Percentiles rank a stretch among this genome's conserved stretches.
Evolutionary conservation across 2,888 invertebrate species (phyloP).

Genomic region (Lamellibrachia satsuma): DNA sequence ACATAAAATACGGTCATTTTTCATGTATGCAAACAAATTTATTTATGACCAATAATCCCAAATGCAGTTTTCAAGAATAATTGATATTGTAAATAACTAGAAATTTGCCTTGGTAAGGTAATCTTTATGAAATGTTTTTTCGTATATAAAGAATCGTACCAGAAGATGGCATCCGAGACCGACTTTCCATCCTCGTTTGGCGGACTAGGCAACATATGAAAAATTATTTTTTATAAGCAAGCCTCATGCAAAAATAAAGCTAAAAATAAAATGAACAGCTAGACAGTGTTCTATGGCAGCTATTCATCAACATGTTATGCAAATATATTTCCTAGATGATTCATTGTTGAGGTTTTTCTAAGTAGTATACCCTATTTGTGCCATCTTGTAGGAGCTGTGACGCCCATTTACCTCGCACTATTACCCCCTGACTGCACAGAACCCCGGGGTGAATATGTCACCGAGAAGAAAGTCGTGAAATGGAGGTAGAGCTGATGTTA

Average conservation of each 20-base stretch:
- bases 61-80: neutral
- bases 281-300: no score
- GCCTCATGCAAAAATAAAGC: no score
- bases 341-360: no score
- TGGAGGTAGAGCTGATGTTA: neutral
- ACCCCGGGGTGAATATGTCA: conserved; percentile 45
- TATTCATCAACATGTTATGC: no score
- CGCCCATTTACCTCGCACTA: conserved; percentile 47
- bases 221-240: no score
- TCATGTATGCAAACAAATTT: neutral
- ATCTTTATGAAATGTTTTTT: neutral
- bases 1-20: no score
- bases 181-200: no score
- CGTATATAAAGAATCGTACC: neutral
- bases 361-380: neutral
- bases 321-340: no score
- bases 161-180: no score
- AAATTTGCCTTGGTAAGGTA: neutral
- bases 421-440: conserved; percentile 41
- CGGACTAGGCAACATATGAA: no score
- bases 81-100: no score
- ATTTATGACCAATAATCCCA: neutral
- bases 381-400: conserved; percentile 48
- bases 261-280: no score
- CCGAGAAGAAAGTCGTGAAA: conserved; percentile 31